A percentile compares a stretch with the other conserved stretches of the same genome.
These are phyloP conservation scores for Coelopa pilipes DNA, from an alignment of 2,888 invertebrate genomes.

Conservation along the genomic window DNA sequence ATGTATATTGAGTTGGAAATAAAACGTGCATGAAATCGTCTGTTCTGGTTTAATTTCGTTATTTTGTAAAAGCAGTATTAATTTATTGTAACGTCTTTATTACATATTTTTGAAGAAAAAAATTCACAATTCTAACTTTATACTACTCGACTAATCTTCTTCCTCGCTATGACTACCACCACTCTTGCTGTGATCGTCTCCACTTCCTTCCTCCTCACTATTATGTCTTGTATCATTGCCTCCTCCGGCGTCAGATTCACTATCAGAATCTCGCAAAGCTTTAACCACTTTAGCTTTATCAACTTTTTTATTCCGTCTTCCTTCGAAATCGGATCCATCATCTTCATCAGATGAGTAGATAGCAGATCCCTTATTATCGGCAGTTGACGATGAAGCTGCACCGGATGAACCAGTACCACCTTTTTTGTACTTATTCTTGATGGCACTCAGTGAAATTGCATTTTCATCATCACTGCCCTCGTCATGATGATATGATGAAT, in stretches of 20 bases:
- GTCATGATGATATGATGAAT: constrained; percentile 70
- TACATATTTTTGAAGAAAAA: not conserved
- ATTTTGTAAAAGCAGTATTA: not conserved
- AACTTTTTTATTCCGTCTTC: constrained; percentile 75
- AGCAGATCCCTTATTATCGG: constrained; percentile 66
- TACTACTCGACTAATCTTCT: constrained; percentile 34
- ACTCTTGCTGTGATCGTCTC: constrained; percentile 44
- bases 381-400: constrained; percentile 24
- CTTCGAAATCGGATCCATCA: constrained; percentile 82
- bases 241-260: constrained; percentile 67
- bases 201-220: constrained; percentile 48
- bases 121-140: not conserved
- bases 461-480: constrained; percentile 94
- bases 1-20: not conserved
- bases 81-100: not conserved
- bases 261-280: constrained; percentile 83
- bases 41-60: not conserved
- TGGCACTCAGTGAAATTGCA: constrained; percentile 90
- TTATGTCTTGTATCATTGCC: constrained; percentile 54
- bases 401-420: constrained; percentile 61
- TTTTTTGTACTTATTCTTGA: constrained; percentile 93
- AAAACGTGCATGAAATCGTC: not conserved
- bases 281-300: constrained; percentile 83
- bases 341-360: constrained; percentile 90
- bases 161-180: constrained; percentile 50